A percentile compares a stretch with the other conserved stretches of the same genome.
These are phyloP conservation scores for Phortica variegata DNA, from an alignment of 1,140 invertebrate genomes.

Conservation along the genomic window DNA sequence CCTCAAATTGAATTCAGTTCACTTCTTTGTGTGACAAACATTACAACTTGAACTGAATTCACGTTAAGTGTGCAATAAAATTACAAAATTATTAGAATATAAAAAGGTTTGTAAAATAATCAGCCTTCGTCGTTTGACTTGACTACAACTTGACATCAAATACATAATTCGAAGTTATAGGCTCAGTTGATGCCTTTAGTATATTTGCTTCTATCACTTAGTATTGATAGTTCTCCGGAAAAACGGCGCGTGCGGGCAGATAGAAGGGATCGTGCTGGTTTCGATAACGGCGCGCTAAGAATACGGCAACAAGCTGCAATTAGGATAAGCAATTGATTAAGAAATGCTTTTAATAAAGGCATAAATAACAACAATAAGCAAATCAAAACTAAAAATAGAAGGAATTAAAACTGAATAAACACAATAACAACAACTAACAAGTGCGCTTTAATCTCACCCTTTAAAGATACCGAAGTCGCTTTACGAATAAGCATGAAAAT, in stretches of 20 bases:
- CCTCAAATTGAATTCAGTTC: too few relatives aligned
- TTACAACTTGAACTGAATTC: too few relatives aligned
- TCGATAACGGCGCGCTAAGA: constrained; percentile 71
- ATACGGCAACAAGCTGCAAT: constrained; percentile 72
- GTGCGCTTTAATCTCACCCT: too few relatives aligned
- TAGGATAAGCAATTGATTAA: constrained; percentile 4
- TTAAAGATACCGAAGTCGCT: too few relatives aligned
- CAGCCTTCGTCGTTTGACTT: constrained; percentile 51
- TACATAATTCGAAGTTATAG: not conserved
- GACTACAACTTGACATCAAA: constrained; percentile 32
- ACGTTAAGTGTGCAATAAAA: too few relatives aligned
- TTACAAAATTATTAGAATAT: too few relatives aligned
- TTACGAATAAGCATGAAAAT: constrained; percentile 14
- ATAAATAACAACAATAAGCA: not conserved
- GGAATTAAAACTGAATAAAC: not conserved
- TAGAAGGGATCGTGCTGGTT: constrained; percentile 72
- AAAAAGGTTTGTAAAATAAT: constrained; percentile 29
- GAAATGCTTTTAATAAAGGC: not conserved
- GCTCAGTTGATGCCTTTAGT: constrained; percentile 6
- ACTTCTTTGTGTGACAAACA: too few relatives aligned
- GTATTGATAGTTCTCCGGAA: constrained; percentile 62
- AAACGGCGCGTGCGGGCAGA: constrained; percentile 68
- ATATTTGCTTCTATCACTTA: constrained; percentile 19
- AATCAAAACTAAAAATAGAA: constrained; percentile 1
- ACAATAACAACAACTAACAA: too few relatives aligned